Base-by-base conservation (phyloP, 2,888 invertebrate species). In the Andrena praecox region DNA sequence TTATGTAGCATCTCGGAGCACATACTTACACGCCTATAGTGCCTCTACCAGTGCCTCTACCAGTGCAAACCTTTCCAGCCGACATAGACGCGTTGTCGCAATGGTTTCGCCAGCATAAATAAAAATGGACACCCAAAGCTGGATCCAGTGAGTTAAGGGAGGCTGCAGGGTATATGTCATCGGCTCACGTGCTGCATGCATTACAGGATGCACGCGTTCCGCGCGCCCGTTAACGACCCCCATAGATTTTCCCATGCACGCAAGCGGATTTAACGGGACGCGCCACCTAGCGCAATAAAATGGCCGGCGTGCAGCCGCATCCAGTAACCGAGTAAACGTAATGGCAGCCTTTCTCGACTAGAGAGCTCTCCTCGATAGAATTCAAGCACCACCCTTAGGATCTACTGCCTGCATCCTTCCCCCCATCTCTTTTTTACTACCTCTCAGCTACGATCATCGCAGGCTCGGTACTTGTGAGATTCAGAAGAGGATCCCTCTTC, bases 351-450 rank as follows among this genome's bases (percentile, higher is more conserved):
- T 54, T 33, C 62, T 8, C 35, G 42, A 2, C 5, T 4, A 27
- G 4, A 12, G n/a, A 56, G 63, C 48, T 63, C 70, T 62, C 63
- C 77, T 67, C 54, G 29, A 71, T 76, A 69, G 81, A 59, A 78
- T 68, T 76, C 52, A 52, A 80, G 76, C 29, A 60, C 60, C 50
- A 62, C 64, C 56, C 67, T 79, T 69, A 84, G 84, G 75, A 77
- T 77, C 77, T 73, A 70, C 67, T 80, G 27, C 8, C 10, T 52
- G n/a, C 52, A 27, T 29, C 35, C 31, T 59, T 60, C 12, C 12
- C 27, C 6, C 8, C 33, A 20, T 24, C 16, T 5, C 48, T 67
- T 66, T 33, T 67, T 24, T 72, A 66, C 63, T 75, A 64, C 70
- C 42, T 42, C 48, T 73, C 24, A 29, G 42, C 68, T 56, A 29